Evolutionary conservation across 2,888 invertebrate species (phyloP).

Genomic region (Nipponacmea schrenckii): DNA sequence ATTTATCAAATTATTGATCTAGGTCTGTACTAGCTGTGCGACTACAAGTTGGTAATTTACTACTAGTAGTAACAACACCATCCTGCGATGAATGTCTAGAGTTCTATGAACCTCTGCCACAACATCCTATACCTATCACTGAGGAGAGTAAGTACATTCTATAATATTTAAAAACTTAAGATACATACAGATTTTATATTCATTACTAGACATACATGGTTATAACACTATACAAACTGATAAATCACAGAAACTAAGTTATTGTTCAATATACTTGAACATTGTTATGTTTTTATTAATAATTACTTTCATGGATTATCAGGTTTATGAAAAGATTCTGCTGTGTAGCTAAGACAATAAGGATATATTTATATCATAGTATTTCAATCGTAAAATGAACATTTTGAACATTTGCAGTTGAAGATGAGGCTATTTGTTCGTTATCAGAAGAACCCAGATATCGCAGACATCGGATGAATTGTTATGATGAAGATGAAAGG

Average conservation of each 20-base stretch:
- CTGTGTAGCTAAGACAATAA: too few relatives aligned
- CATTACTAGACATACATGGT: too few relatives aligned
- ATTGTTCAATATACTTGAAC: neutral
- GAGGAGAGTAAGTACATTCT: conserved; percentile 14
- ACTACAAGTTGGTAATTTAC: conserved; percentile 45
- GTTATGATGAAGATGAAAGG: conserved; percentile 31
- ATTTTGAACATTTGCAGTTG: conserved; percentile 18
- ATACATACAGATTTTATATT: neutral
- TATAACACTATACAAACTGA: too few relatives aligned
- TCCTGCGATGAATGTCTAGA: conserved; percentile 36
- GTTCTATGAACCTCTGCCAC: conserved; percentile 35
- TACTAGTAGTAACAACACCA: conserved; percentile 47
- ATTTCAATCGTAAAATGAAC: too few relatives aligned
- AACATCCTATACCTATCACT: conserved; percentile 28
- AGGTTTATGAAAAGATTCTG: too few relatives aligned
- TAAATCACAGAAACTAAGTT: neutral
- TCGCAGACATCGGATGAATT: conserved; percentile 24
- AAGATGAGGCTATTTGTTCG: conserved; percentile 24
- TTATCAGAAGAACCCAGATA: conserved; percentile 28
- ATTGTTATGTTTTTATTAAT: too few relatives aligned
- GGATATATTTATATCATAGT: too few relatives aligned
- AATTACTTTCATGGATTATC: too few relatives aligned
- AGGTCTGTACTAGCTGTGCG: conserved; percentile 39
- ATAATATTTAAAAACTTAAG: neutral
- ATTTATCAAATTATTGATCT: too few relatives aligned